Evolutionary conservation across 2,888 invertebrate species (phyloP), one percentile per base, ranked within the genome.

Genomic region (Himalopsyche anomala): DNA sequence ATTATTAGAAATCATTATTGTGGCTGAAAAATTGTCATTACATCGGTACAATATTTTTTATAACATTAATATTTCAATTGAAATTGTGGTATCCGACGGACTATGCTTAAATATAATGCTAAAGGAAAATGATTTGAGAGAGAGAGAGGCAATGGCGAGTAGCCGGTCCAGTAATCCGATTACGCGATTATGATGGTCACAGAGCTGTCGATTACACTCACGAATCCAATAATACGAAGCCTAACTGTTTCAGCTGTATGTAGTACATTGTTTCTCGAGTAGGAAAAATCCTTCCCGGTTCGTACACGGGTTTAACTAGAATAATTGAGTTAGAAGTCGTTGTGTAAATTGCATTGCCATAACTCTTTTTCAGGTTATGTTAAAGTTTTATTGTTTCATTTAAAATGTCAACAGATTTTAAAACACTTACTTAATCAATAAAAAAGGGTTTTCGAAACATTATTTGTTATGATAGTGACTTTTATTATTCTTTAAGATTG

Each of bases 121-220:
- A 45, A 80, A 42, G 11, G 19, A 69, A 69, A 69, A 69, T 69
- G 19, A 69, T 69, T 69, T 62, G 56, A 62, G 62, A 38, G 28
- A 1, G 28, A 1, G 54, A 51, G 55, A 19, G 36, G 45, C n/a
- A 12, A 6, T 69, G 83, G 54, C 40, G 82, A 82, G 80, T 85
- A 36, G 86, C 3, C 69, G 80, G 80, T 28, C 51, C 82, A 55
- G 74, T 83, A 87, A 87, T 84, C 87, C 54, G 85, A 85, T 87
- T 87, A 87, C 28, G 69, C 19, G 85, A 82, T 83, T 80, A 82
- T 81, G 83, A 85, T 83, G 82, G 85, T 85, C 83, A 80, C 85
- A 80, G 80, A 85, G 82, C 85, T 85, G 85, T 85, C 87, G 85
- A 85, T 87, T 83, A 85, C 87, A 85, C 74, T 83, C 83, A 54